Evolutionary conservation across 2,113 vertebrate species (phyloP).

Genomic region (Scartelaos histophorus): DNA sequence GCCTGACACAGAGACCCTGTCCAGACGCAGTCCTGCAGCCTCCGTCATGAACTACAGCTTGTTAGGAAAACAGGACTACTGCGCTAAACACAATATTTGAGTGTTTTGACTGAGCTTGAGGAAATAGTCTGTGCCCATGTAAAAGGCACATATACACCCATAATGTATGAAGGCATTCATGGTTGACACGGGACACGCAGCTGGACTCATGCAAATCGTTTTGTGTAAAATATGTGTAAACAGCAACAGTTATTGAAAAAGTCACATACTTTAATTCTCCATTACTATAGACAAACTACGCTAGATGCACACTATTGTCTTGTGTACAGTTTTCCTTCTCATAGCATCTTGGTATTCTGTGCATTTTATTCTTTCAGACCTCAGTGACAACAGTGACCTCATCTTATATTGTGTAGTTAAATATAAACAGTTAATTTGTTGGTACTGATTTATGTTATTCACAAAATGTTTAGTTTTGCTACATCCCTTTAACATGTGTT

Average conservation of each 20-base stretch:
- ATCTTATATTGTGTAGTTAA: neutral
- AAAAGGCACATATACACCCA: slow-evolving; percentile 54
- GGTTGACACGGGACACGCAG: slow-evolving; percentile 17
- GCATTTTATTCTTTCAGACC: too few species aligned
- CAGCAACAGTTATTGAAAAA: neutral
- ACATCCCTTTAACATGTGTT: too few species aligned
- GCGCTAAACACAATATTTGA: slow-evolving; percentile 76
- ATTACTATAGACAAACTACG: neutral
- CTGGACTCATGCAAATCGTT: neutral
- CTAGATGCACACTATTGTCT: neutral
- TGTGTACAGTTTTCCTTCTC: neutral
- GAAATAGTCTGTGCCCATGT: slow-evolving; percentile 71
- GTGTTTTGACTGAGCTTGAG: slow-evolving; percentile 76
- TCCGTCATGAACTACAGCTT: slow-evolving; percentile 61
- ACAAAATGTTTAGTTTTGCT: neutral
- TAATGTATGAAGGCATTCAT: slow-evolving; percentile 65
- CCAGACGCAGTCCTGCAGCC: slow-evolving; percentile 68
- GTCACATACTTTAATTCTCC: neutral
- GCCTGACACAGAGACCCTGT: slow-evolving; percentile 74
- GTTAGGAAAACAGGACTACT: slow-evolving; percentile 73
- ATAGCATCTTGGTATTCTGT: neutral
- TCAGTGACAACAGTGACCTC: too few species aligned
- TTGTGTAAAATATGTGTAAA: slow-evolving; percentile 1
- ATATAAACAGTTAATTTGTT: neutral
- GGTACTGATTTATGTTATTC: neutral